Conservation (phyloP, 2,888 invertebrate genomes). For the Trissolcus brochymenae region DNA sequence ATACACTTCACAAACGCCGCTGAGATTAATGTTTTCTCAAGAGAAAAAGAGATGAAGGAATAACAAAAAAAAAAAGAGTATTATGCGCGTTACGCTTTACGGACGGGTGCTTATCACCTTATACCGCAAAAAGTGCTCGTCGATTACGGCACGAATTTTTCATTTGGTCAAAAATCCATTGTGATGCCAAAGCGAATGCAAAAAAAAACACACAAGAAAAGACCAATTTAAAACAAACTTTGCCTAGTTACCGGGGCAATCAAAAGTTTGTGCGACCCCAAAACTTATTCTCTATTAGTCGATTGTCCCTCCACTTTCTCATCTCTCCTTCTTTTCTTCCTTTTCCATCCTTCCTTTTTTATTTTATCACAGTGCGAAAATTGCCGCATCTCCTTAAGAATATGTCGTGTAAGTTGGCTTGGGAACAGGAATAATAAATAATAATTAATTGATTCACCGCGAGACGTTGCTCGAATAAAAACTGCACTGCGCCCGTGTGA, state of each 20-base stretch:
- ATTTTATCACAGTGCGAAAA: constrained; percentile 1
- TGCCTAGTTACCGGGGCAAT: constrained; percentile 47
- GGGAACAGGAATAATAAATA: constrained; percentile 28
- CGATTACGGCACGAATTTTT: constrained; percentile 50
- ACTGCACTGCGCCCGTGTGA: background rate
- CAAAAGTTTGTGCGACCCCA: constrained; percentile 34
- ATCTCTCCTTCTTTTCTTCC: constrained; percentile 8
- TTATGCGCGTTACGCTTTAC: constrained; percentile 35
- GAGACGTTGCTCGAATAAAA: constrained; percentile 21
- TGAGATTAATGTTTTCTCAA: constrained; percentile 41
- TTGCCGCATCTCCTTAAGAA: constrained; percentile 12
- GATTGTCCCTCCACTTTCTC: constrained; percentile 39
- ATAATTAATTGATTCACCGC: constrained; percentile 21
- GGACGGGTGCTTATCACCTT: constrained; percentile 44
- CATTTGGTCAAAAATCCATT: constrained; percentile 34
- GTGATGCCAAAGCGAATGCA: background rate
- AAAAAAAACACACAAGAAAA: constrained; percentile 16
- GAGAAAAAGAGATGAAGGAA: background rate
- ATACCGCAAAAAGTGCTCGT: constrained; percentile 36
- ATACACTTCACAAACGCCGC: constrained; percentile 21
- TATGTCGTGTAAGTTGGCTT: constrained; percentile 9
- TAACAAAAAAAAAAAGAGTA: background rate
- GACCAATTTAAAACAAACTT: constrained; percentile 46
- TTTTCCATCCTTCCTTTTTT: constrained; percentile 10
- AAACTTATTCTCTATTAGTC: too few species aligned